Percentiles rank a stretch among this genome's conserved stretches.
Evolutionary conservation across 2,797 vertebrate genomes (phyloP).

Genomic region (Parambassis ranga): DNA sequence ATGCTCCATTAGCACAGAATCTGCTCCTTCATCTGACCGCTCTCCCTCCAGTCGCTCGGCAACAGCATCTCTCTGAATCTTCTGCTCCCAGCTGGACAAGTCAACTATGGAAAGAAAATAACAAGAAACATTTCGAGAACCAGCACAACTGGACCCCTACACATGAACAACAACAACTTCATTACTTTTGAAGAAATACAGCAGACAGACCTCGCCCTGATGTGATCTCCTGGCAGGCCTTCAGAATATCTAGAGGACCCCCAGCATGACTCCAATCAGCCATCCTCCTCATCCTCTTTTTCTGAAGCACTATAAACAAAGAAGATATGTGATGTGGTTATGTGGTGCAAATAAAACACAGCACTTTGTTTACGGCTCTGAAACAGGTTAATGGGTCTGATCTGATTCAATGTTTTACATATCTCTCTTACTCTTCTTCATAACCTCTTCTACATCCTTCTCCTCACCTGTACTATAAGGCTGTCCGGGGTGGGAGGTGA

Average conservation of each 20-base stretch:
- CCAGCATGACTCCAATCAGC: conserved; percentile 82
- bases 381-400: neutral
- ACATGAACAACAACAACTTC: no score
- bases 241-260: conserved; percentile 86
- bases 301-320: conserved; percentile 84
- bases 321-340: no score
- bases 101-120: conserved; percentile 77
- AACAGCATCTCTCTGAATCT: conserved; percentile 87
- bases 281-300: conserved; percentile 84
- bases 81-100: conserved; percentile 90
- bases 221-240: conserved; percentile 88
- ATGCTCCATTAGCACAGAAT: conserved; percentile 85
- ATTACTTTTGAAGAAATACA: neutral
- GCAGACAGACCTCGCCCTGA: conserved; percentile 79
- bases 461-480: conserved; percentile 79
- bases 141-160: neutral
- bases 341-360: no score
- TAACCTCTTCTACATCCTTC: neutral
- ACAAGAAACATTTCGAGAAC: neutral
- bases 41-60: conserved; percentile 77
- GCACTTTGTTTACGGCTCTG: neutral
- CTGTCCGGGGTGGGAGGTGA: conserved; percentile 89
- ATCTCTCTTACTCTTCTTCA: neutral
- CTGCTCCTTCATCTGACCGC: conserved; percentile 66
- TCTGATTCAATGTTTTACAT: neutral